These are phyloP conservation scores for Clitarchus hookeri DNA, from an alignment of 2,888 invertebrate species.

Conservation along the genomic window DNA sequence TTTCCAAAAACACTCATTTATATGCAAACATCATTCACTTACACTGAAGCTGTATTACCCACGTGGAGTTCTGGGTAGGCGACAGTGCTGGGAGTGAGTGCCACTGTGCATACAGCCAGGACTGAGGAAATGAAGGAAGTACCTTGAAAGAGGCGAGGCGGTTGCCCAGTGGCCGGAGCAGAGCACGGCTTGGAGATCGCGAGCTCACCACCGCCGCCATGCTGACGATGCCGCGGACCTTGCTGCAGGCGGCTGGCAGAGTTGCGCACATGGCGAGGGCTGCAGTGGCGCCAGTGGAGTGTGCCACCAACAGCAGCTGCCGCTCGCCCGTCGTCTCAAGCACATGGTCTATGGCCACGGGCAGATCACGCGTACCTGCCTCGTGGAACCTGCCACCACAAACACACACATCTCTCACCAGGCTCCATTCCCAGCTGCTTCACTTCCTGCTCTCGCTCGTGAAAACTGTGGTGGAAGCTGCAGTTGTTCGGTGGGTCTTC, in stretches of 20 bases:
- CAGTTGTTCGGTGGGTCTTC: no score
- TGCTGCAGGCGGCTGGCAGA: background rate
- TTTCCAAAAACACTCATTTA: no score
- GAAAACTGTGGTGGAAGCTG: no score
- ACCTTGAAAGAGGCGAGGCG: background rate
- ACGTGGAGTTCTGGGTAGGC: no score
- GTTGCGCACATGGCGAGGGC: background rate
- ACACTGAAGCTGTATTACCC: no score
- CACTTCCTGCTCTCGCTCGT: no score
- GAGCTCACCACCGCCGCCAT: background rate
- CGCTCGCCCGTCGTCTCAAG: background rate
- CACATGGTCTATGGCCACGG: slow-evolving; percentile 28
- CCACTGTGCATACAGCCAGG: no score
- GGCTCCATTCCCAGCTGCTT: no score
- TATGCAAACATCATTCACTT: no score
- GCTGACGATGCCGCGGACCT: background rate
- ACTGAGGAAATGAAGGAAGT: no score
- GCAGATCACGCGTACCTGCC: slow-evolving; percentile 29
- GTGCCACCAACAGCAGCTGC: background rate
- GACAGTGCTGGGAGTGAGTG: no score
- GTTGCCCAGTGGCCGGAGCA: background rate
- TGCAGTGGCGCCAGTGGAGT: background rate
- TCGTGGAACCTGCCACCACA: slow-evolving; percentile 31
- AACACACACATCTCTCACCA: background rate
- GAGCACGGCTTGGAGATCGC: background rate